Evolutionary conservation across 1,140 invertebrate genomes (phyloP).

Genomic region (Lutraria rhynchaena): DNA sequence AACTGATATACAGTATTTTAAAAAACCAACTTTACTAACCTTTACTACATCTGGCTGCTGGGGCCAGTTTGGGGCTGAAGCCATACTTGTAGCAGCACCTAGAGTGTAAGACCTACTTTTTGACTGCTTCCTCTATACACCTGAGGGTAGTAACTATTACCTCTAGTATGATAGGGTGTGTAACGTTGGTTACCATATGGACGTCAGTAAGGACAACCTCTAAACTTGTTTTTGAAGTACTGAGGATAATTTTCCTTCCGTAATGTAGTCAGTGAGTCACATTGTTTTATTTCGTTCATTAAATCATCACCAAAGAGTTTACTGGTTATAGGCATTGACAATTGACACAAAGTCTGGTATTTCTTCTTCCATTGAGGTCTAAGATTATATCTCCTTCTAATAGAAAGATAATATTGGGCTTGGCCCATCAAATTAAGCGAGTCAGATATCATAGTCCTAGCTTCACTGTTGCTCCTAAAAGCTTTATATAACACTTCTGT

Average conservation of each 20-base stretch:
- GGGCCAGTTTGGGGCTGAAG: no score
- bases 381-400: slow-evolving; percentile 23
- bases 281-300: slow-evolving; percentile 13
- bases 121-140: no score
- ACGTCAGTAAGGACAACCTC: no score
- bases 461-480: neutral
- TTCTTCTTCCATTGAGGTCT: slow-evolving; percentile 12
- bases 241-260: no score
- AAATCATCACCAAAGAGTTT: slow-evolving; percentile 33
- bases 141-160: no score
- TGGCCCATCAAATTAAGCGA: neutral
- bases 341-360: neutral
- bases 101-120: no score
- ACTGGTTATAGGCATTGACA: neutral
- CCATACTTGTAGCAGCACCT: no score
- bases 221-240: no score
- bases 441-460: neutral
- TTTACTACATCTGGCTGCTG: no score
- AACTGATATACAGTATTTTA: neutral
- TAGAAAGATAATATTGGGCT: slow-evolving; percentile 21
- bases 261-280: no score
- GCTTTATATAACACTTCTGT: slow-evolving; percentile 12
- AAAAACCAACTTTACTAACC: slow-evolving; percentile 13
- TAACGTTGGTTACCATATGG: no score
- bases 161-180: no score